phyloP scores from a whole-genome alignment of 2,888 invertebrate species.

The Drosophila anomalata region DNA sequence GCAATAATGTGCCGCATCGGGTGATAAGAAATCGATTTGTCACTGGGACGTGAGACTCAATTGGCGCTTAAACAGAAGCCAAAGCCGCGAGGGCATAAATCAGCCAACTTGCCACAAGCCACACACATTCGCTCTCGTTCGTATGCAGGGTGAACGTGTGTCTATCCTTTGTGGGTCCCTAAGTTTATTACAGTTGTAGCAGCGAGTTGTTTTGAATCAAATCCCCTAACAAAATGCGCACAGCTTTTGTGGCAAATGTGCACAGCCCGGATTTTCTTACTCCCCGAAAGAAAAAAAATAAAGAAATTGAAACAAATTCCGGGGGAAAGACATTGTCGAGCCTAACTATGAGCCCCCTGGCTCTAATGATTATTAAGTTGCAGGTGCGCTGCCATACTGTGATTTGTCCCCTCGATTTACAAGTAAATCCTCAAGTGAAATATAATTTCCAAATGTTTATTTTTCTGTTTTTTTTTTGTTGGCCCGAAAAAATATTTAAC shows the following conservation, averaged over 20 bases:
- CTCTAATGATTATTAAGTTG: constrained; percentile 50
- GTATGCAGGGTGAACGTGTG: constrained; percentile 5
- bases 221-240: constrained; percentile 72
- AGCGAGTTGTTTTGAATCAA: constrained; percentile 67
- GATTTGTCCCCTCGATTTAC: constrained; percentile 75
- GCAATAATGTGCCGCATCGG: constrained; percentile 69
- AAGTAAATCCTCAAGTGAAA: constrained; percentile 69
- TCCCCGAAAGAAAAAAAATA: constrained; percentile 5
- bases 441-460: constrained; percentile 75
- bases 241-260: constrained; percentile 58
- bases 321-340: constrained; percentile 36
- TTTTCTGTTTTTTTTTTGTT: constrained; percentile 51
- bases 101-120: constrained; percentile 33
- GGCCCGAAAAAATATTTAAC: constrained; percentile 50
- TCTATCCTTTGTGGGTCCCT: constrained; percentile 37
- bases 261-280: constrained; percentile 59
- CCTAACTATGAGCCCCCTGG: constrained; percentile 44
- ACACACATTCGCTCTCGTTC: not conserved
- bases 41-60: constrained; percentile 75
- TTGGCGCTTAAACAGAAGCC: constrained; percentile 73
- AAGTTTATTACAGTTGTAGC: constrained; percentile 68
- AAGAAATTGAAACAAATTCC: constrained; percentile 65
- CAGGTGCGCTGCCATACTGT: constrained; percentile 51
- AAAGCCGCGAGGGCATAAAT: constrained; percentile 66
- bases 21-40: constrained; percentile 80